Conservation (phyloP, 2,888 invertebrate genomes). For the Chrysina gloriosa region DNA sequence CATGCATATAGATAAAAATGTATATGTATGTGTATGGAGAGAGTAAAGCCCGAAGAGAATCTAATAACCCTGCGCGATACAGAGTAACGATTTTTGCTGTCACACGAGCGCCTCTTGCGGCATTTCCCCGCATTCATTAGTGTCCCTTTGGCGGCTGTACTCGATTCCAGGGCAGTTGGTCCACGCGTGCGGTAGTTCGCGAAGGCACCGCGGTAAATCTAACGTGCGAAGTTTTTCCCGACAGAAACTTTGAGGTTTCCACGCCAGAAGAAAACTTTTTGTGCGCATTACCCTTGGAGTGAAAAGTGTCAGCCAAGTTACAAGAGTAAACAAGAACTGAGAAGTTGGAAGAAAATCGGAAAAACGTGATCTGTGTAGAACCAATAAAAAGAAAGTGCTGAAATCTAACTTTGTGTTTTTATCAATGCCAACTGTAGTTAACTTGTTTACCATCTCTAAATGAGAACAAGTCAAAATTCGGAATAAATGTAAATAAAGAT, state of each 20-base stretch:
- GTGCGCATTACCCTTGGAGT: neutral
- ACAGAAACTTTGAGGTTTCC: conserved; percentile 15
- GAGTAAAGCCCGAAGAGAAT: conserved; percentile 29
- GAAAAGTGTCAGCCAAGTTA: neutral
- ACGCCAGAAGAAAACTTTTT: conserved; percentile 24
- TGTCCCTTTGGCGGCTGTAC: conserved; percentile 63
- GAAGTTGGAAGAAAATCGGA: neutral
- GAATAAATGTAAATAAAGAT: neutral
- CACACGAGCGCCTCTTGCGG: conserved; percentile 57
- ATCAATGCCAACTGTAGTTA: no score
- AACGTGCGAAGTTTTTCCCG: conserved; percentile 40
- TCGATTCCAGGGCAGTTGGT: conserved; percentile 61
- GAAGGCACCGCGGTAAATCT: conserved; percentile 49
- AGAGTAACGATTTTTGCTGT: conserved; percentile 64
- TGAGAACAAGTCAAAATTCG: neutral
- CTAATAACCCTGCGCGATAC: conserved; percentile 57
- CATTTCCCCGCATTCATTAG: conserved; percentile 56
- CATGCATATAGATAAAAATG: conserved; percentile 15
- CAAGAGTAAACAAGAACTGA: neutral
- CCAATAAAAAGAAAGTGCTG: conserved; percentile 7
- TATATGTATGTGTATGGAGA: conserved; percentile 26
- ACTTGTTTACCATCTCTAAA: no score
- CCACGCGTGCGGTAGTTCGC: conserved; percentile 59
- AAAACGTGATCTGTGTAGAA: neutral
- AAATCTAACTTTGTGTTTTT: conserved; percentile 3